Conservation (phyloP, 2,888 invertebrate species). For the Agrotis ipsilon region DNA sequence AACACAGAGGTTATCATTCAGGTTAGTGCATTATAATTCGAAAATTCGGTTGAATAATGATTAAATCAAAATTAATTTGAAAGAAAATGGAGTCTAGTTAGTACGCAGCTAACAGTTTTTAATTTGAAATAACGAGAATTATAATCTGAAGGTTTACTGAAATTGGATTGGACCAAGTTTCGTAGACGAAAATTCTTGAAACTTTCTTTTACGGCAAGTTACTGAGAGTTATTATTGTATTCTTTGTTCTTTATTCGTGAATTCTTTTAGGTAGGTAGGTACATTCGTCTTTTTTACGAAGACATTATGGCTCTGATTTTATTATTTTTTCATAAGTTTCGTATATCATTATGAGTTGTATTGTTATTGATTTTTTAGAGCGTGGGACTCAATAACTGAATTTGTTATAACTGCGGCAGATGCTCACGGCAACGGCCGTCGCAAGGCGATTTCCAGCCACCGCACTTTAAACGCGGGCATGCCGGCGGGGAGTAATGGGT, state of each 20-base stretch:
- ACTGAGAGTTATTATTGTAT: constrained; percentile 64
- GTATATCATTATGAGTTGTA: constrained; percentile 47
- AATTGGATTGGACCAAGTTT: constrained; percentile 66
- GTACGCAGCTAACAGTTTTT: constrained; percentile 54
- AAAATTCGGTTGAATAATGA: background rate
- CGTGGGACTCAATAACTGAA: constrained; percentile 6
- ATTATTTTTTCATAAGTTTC: constrained; percentile 55
- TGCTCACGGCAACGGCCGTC: too few species aligned
- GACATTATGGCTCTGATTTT: constrained; percentile 52
- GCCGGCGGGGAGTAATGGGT: too few species aligned
- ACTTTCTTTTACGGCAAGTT: constrained; percentile 65
- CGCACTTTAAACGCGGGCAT: too few species aligned
- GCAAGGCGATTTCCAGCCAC: too few species aligned
- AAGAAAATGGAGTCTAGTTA: constrained; percentile 30
- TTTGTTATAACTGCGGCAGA: background rate
- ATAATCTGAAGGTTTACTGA: constrained; percentile 62
- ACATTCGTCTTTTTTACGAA: constrained; percentile 54
- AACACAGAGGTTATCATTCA: background rate
- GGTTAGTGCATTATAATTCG: background rate
- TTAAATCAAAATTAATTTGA: constrained; percentile 30
- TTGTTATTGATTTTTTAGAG: constrained; percentile 27
- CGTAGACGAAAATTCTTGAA: constrained; percentile 63
- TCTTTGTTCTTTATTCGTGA: constrained; percentile 63
- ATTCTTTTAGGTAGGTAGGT: constrained; percentile 56
- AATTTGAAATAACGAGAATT: constrained; percentile 63